Base-by-base conservation (phyloP, 1,140 invertebrate genomes). In the Pogonomyrmex californicus region DNA sequence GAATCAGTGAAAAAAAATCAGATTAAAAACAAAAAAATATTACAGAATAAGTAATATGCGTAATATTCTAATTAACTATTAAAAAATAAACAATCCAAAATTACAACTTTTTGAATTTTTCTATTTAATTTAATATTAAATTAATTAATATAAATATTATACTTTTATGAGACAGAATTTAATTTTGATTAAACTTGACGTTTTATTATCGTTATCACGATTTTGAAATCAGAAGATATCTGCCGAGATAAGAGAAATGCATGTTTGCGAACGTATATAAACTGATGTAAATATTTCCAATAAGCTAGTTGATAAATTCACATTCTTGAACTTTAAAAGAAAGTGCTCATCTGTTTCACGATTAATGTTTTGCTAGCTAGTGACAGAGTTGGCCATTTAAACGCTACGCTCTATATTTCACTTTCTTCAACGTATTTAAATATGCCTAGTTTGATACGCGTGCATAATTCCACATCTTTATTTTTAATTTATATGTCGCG, bases 341-440 rank as follows among this genome's bases (percentile, higher is more conserved):
- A 87, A 88, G 65, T 17, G 51, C 47, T 38, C 12, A 12, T 82
- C 54, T 76, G 68, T 81, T 86, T 86, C 23, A 10, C 62, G 77
- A 87, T 88, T 63, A 87, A 81, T 71, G 66, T 77, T 88, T 83
- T 76, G 71, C 44, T 87, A 83, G 63, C 30, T 6, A 38, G 17
- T 14, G 62, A 71, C 49, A 54, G 85, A 49, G 4, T 36, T 30
- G 9, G 38, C 14, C 66, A 82, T 82, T 88, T 82, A 81, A 23
- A 86, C 10, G 62, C 33, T 56, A n/a, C 51, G 77, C 41, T 86
- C 77, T 56, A 88, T 85, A 87, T 88, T 87, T 88, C 76, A 79
- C 36, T 60, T 49, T 3, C 44, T 71, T 81, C 60, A 83, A 85
- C 70, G 54, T 88, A 87, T 86, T 88, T 81, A 75, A 81, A 56